phyloP scores from a whole-genome alignment of 2,888 invertebrate genomes.

The Drosophila colorata region DNA sequence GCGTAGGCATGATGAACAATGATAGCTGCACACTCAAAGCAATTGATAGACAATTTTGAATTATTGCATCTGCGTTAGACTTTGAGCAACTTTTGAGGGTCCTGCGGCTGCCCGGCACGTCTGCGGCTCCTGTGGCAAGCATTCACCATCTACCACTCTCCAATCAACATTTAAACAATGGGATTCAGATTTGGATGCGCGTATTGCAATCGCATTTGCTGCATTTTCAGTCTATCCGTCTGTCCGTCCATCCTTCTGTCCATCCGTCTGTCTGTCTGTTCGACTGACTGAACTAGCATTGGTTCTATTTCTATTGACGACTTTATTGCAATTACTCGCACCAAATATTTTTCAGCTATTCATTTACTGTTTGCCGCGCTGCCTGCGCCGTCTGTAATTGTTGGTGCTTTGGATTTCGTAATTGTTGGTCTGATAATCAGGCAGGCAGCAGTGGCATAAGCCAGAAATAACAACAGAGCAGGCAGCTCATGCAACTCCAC shows the following conservation, averaged over 20 bases:
- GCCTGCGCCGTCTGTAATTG: conserved; percentile 29
- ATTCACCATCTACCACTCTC: conserved; percentile 7
- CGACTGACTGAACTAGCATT: conserved; percentile 19
- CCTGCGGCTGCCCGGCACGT: conserved; percentile 37
- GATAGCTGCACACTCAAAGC: conserved; percentile 33
- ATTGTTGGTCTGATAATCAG: conserved; percentile 44
- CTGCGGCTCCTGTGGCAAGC: conserved; percentile 49
- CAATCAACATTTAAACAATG: conserved; percentile 32
- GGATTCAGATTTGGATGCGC: conserved; percentile 18
- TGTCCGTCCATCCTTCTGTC: neutral
- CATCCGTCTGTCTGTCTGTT: neutral
- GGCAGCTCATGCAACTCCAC: conserved; percentile 10
- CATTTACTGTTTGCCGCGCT: conserved; percentile 41
- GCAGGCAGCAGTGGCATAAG: conserved; percentile 28
- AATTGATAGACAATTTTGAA: conserved; percentile 44
- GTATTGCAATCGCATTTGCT: conserved; percentile 48
- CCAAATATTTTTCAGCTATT: conserved; percentile 63
- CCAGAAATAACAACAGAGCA: conserved; percentile 31
- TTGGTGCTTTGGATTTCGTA: conserved; percentile 28
- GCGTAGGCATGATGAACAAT: conserved; percentile 18
- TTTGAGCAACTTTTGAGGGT: conserved; percentile 38
- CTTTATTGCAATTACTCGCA: conserved; percentile 72
- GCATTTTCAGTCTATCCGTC: conserved; percentile 39
- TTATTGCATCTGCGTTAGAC: conserved; percentile 25
- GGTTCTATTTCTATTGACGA: conserved; percentile 54